Evolutionary conservation across 2,888 invertebrate genomes (phyloP), one percentile per base, ranked within the genome.

Genomic region (Notodonta dromedarius): DNA sequence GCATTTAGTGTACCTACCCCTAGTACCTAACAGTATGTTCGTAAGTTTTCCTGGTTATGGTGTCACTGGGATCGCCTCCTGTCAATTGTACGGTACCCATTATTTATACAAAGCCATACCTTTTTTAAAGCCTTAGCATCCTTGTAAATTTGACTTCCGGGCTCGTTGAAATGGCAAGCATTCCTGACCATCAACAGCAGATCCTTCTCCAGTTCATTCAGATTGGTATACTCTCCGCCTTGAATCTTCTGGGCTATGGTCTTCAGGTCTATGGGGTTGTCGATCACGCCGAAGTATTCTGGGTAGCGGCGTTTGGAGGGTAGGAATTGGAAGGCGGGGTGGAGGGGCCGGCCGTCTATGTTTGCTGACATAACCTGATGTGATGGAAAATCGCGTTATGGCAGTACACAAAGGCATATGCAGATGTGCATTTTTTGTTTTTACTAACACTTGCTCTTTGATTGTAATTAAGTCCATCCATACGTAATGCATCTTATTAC

Each of bases 91-190:
- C n/a, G n/a, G n/a, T n/a, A n/a, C n/a, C n/a, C n/a, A n/a, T n/a
- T n/a, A 24, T 24, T 56, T 12, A 11, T n/a, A 59, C 60, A n/a
- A 13, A n/a, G 1, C 46, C 95, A 94, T 69, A 97, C 96, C 94
- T 97, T 98, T 82, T 97, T 97, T 60, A 99, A 89, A 35, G 96
- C 94, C 82, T 98, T 98, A 0, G 99, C 98, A 89, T 99, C 98
- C 89, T 98, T 98, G 84, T 98, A 99, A 75, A 99, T 99, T 84
- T 97, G 97, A 13, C 99, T 99, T 3, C 98, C 98, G 0, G 99
- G 98, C 82, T 99, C 99, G 86, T 99, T 99, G 83, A 98, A 99
- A 16, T 96, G 94, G 84, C 98, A 99, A 0, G 99, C 99, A 88
- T 99, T 99, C 71, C 97, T 96, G 56, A 97, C 97, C 97, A 99